Conservation (phyloP, 2,888 invertebrate species). For the Drosophila trichaetosa region DNA sequence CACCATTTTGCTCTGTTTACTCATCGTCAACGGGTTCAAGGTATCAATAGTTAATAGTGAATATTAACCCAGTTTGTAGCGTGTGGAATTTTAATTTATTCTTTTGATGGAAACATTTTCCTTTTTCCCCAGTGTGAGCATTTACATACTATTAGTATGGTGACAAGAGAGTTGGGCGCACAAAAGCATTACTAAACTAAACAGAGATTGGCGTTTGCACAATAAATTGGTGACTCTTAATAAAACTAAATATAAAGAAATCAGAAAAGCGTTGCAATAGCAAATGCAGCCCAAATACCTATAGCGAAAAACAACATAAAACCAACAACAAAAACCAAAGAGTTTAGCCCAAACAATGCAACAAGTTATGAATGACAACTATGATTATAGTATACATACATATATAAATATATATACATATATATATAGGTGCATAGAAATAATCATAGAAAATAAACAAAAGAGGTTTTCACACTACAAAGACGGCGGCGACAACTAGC, state of each 20-base stretch:
- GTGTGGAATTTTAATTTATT: background rate
- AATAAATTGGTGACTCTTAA: slow-evolving; percentile 41
- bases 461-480: slow-evolving; percentile 68
- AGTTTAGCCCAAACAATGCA: slow-evolving; percentile 50
- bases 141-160: slow-evolving; percentile 1
- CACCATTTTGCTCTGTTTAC: background rate
- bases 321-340: slow-evolving; percentile 1
- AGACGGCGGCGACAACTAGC: slow-evolving; percentile 42
- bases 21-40: background rate
- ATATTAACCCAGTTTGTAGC: background rate
- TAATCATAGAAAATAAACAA: slow-evolving; percentile 54
- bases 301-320: slow-evolving; percentile 16
- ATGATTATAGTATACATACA: slow-evolving; percentile 7
- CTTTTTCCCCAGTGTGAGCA: background rate
- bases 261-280: slow-evolving; percentile 66
- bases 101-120: background rate
- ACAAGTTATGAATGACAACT: slow-evolving; percentile 62
- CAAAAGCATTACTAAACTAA: slow-evolving; percentile 23
- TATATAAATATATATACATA: background rate
- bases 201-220: slow-evolving; percentile 40
- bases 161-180: slow-evolving; percentile 28
- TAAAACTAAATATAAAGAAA: slow-evolving; percentile 40
- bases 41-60: background rate
- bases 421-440: slow-evolving; percentile 29
- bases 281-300: slow-evolving; percentile 48